These are phyloP conservation scores for Drosophila pseudotakahashii DNA, from an alignment of 2,888 invertebrate species.

Conservation along the genomic window DNA sequence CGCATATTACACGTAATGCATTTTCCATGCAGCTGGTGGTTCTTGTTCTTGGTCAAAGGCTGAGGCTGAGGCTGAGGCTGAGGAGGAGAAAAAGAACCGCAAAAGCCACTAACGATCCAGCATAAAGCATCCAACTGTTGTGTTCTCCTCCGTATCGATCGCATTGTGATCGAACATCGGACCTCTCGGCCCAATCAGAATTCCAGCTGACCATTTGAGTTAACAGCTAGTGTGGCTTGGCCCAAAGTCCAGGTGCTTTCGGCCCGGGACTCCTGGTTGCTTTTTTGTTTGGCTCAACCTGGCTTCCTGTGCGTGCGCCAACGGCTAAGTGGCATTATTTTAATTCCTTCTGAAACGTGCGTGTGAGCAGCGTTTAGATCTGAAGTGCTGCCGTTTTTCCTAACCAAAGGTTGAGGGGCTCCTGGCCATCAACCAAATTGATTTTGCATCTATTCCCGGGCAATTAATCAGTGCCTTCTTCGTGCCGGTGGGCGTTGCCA, in stretches of 20 bases:
- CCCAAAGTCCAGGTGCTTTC: slow-evolving; percentile 27
- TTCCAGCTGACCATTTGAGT: slow-evolving; percentile 41
- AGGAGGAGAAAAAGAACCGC: slow-evolving; percentile 61
- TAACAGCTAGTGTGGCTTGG: slow-evolving; percentile 32
- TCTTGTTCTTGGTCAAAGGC: not conserved
- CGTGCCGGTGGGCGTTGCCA: slow-evolving; percentile 67
- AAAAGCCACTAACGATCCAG: slow-evolving; percentile 69
- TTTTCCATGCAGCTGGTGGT: slow-evolving; percentile 64
- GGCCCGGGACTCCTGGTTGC: not conserved
- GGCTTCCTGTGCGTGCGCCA: slow-evolving; percentile 55
- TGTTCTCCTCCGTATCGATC: slow-evolving; percentile 35
- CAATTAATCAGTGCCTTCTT: slow-evolving; percentile 67
- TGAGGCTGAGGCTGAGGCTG: not conserved
- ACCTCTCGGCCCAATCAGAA: slow-evolving; percentile 36
- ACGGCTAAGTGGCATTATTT: slow-evolving; percentile 63
- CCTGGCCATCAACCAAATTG: slow-evolving; percentile 49
- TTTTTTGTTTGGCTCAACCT: not conserved
- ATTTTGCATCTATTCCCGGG: slow-evolving; percentile 67
- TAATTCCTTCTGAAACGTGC: slow-evolving; percentile 59
- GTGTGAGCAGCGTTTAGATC: slow-evolving; percentile 49
- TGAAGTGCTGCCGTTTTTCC: slow-evolving; percentile 8
- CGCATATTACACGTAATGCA: slow-evolving; percentile 76
- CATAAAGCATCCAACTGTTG: slow-evolving; percentile 38
- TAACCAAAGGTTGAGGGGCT: too few species aligned
- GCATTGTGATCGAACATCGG: slow-evolving; percentile 27